A percentile compares a stretch with the other conserved stretches of the same genome.
phyloP scores from a whole-genome alignment of 2,888 invertebrate genomes.

The Lochmaea capreae region DNA sequence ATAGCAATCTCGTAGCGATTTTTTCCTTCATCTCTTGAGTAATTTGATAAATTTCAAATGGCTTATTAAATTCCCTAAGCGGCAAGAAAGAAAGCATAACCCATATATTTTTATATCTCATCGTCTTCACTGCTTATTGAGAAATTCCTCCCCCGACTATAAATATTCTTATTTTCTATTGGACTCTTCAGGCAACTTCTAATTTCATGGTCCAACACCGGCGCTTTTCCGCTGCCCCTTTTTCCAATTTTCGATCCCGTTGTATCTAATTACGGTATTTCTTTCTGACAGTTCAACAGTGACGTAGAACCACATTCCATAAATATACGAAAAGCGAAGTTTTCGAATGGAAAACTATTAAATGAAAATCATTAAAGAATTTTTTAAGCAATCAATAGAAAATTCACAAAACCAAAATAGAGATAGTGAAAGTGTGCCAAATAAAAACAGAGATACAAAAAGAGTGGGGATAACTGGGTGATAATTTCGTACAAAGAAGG shows the following conservation, averaged over 20 bases:
- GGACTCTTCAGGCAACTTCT: conserved; percentile 59
- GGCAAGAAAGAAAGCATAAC: conserved; percentile 30
- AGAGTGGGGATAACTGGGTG: too few species aligned
- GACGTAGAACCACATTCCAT: conserved; percentile 18
- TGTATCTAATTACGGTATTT: conserved; percentile 64
- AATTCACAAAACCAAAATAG: too few species aligned
- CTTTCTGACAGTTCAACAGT: conserved; percentile 55
- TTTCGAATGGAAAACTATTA: too few species aligned
- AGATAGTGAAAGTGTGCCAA: too few species aligned
- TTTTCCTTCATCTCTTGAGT: conserved; percentile 31
- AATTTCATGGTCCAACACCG: conserved; percentile 64
- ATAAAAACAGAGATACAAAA: too few species aligned
- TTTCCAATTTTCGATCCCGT: conserved; percentile 60
- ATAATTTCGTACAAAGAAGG: too few species aligned
- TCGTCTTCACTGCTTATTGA: conserved; percentile 47
- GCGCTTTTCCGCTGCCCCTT: conserved; percentile 56
- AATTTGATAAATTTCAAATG: conserved; percentile 40
- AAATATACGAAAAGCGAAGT: background rate
- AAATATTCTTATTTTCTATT: conserved; percentile 59
- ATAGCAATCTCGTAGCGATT: conserved; percentile 28
- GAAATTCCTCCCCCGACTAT: conserved; percentile 50
- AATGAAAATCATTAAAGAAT: too few species aligned
- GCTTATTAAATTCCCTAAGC: conserved; percentile 39
- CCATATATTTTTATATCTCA: conserved; percentile 39
- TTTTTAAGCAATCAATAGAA: too few species aligned